Evolutionary conservation across 1,140 invertebrate species (phyloP).

Genomic region (Drosophila azteca): DNA sequence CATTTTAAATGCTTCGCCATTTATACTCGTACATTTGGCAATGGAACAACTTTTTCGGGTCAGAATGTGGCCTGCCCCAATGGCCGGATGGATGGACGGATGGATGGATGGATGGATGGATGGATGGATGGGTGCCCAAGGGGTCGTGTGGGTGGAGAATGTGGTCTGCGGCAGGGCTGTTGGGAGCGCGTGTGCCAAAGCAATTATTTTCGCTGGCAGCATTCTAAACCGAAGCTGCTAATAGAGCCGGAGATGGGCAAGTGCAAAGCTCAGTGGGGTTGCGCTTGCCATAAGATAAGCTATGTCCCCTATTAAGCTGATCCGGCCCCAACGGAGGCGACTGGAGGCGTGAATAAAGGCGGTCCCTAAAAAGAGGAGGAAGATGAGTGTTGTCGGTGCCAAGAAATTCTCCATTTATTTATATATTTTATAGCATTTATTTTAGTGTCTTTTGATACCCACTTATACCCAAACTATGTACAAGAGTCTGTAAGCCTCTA

Average conservation of each 20-base stretch:
- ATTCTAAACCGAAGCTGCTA: slow-evolving; percentile 71
- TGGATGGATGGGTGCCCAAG: background rate
- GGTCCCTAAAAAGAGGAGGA: no score
- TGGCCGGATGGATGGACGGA: background rate
- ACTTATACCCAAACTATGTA: no score
- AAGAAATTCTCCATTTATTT: no score
- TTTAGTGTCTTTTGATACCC: no score
- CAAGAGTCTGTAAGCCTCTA: no score
- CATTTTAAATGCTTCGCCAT: slow-evolving; percentile 75
- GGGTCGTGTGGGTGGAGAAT: background rate
- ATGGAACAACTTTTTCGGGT: slow-evolving; percentile 71
- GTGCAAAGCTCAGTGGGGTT: slow-evolving; percentile 32
- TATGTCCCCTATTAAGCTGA: slow-evolving; percentile 52
- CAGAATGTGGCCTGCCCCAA: slow-evolving; percentile 21
- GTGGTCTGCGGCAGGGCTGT: background rate
- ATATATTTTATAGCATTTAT: no score
- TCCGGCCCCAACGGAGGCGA: slow-evolving; percentile 37
- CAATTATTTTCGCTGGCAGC: slow-evolving; percentile 79
- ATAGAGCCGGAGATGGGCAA: slow-evolving; percentile 52
- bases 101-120: slow-evolving; percentile 10
- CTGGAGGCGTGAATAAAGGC: slow-evolving; percentile 20
- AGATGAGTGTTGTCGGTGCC: no score
- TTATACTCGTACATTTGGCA: slow-evolving; percentile 62
- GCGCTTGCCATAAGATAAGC: slow-evolving; percentile 46
- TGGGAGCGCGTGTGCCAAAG: slow-evolving; percentile 67